phyloP scores from a whole-genome alignment of 92 coral and sea anemone species.

The Anthopleura xanthogrammica region DNA sequence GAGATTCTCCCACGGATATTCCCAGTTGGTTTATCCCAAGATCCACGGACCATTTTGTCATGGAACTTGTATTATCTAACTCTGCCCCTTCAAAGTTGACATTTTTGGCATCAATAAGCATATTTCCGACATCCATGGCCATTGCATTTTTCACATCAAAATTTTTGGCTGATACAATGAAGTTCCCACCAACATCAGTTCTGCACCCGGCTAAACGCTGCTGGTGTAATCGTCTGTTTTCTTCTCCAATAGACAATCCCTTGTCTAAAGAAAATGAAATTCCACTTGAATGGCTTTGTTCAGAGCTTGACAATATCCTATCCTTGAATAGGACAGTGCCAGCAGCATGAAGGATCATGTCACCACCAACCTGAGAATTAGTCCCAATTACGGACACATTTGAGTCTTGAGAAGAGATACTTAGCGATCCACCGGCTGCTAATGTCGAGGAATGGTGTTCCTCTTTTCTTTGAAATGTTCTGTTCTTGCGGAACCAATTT shows the following conservation, averaged over 20 bases:
- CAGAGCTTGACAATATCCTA: constrained; percentile 46
- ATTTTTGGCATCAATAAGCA: constrained; percentile 43
- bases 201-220: constrained; percentile 49
- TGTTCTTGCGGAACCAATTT: constrained; percentile 48
- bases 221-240: constrained; percentile 23
- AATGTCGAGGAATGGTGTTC: constrained; percentile 46
- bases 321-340: constrained; percentile 45
- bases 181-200: constrained; percentile 42
- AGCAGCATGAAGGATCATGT: constrained; percentile 43
- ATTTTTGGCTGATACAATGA: constrained; percentile 25
- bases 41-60: constrained; percentile 38
- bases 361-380: constrained; percentile 33
- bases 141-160: constrained; percentile 59
- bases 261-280: constrained; percentile 43
- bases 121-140: constrained; percentile 47
- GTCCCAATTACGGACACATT: constrained; percentile 48
- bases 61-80: constrained; percentile 32
- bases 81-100: constrained; percentile 62
- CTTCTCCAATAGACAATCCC: constrained; percentile 38
- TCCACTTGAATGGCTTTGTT: constrained; percentile 45
- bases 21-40: constrained; percentile 28
- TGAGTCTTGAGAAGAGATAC: constrained; percentile 27
- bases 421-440: constrained; percentile 47
- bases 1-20: constrained; percentile 28
- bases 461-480: constrained; percentile 28